Evolutionary conservation across 2,113 vertebrate species (phyloP).

Genomic region (Mirounga angustirostris): DNA sequence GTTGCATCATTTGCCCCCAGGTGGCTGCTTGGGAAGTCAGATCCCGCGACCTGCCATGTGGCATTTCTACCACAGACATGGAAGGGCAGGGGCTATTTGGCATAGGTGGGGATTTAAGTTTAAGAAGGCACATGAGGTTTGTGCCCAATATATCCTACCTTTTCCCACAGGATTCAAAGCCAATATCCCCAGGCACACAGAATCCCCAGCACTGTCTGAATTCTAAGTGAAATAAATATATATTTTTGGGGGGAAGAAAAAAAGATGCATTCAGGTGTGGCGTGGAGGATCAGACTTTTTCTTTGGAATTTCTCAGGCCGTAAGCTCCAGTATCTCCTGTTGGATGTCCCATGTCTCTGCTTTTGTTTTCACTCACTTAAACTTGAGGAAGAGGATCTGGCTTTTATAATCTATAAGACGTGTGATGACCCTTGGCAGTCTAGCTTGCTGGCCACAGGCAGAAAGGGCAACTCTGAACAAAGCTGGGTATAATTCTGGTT

Average conservation of each 20-base stretch:
- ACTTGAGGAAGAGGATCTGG: not conserved
- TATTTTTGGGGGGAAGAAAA: not conserved
- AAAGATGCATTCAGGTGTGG: not conserved
- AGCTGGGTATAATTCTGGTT: not conserved
- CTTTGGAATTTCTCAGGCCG: not conserved
- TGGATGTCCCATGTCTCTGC: not conserved
- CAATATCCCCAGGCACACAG: not conserved
- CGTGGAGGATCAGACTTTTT: not conserved
- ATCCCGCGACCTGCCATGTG: not conserved
- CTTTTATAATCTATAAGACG: not conserved
- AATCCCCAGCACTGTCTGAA: not conserved
- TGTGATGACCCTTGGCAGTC: not conserved
- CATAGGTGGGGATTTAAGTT: not conserved
- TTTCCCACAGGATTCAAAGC: not conserved
- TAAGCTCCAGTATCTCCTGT: not conserved
- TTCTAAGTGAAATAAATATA: not conserved
- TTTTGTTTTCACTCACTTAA: not conserved
- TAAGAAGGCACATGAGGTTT: not conserved
- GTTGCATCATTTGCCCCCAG: not conserved
- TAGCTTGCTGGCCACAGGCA: not conserved
- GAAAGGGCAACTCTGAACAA: constrained; percentile 23
- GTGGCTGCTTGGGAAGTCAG: not conserved
- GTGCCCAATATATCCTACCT: not conserved
- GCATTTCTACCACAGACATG: not conserved
- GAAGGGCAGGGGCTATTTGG: not conserved